A percentile compares a stretch with the other conserved stretches of the same genome.
These are phyloP conservation scores for Cantharis rustica DNA, from an alignment of 2,888 invertebrate species.

Conservation along the genomic window DNA sequence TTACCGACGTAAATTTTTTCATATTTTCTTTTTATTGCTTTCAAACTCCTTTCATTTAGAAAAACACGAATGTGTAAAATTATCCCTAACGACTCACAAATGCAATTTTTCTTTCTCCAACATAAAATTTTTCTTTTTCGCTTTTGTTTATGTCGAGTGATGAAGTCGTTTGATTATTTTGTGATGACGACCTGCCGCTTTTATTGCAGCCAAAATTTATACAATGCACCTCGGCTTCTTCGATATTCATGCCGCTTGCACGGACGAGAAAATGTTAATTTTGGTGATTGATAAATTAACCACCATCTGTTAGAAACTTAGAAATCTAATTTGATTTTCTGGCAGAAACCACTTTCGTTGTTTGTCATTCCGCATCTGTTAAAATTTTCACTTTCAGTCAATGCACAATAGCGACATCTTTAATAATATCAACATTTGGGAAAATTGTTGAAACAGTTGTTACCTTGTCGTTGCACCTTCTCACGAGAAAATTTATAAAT, in stretches of 20 bases:
- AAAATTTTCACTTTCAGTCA: not conserved
- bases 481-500: not conserved
- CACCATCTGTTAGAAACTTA: not conserved
- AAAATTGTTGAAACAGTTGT: not conserved
- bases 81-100: constrained; percentile 24
- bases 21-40: constrained; percentile 27
- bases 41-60: constrained; percentile 21
- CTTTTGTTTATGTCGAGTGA: not conserved
- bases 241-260: not conserved
- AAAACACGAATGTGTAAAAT: constrained; percentile 22
- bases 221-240: not conserved
- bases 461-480: not conserved
- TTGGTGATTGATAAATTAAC: not conserved
- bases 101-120: constrained; percentile 9
- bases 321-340: not conserved
- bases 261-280: not conserved
- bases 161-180: not conserved
- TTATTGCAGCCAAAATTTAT: not conserved
- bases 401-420: not conserved
- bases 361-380: not conserved
- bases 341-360: not conserved
- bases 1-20: constrained; percentile 27
- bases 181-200: not conserved
- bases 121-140: not conserved
- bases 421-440: not conserved